phyloP scores from a whole-genome alignment of 2,797 vertebrate species.

The Bradypus variegatus region DNA sequence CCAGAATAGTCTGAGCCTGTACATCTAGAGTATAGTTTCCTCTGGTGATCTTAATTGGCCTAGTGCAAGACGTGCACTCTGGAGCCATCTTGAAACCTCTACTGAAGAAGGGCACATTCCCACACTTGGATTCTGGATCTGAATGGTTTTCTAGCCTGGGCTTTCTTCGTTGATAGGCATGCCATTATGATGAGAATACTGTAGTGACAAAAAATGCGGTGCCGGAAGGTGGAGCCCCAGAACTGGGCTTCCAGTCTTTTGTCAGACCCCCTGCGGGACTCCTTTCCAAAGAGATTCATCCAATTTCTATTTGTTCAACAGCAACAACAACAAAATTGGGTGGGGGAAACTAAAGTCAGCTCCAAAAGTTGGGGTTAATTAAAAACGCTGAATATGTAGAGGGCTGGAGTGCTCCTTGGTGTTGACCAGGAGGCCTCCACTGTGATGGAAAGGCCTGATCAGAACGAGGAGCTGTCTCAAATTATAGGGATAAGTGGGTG shows the following conservation, averaged over 20 bases:
- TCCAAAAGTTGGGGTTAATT: background rate
- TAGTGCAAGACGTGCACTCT: background rate
- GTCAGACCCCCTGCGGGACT: background rate
- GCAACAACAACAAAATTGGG: too few relatives aligned
- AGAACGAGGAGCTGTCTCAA: background rate
- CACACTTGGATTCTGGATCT: background rate
- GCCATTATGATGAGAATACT: background rate
- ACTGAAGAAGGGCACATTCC: background rate
- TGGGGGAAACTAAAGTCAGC: background rate
- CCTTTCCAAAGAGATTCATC: background rate
- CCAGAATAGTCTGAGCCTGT: background rate
- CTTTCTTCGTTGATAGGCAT: background rate
- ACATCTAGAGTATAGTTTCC: conserved; percentile 35
- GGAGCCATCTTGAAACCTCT: background rate
- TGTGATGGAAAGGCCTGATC: background rate
- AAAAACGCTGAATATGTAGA: background rate
- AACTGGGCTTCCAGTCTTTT: background rate
- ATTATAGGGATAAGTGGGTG: background rate
- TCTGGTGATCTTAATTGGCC: background rate
- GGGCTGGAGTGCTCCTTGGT: background rate
- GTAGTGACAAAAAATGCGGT: background rate
- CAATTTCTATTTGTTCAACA: background rate
- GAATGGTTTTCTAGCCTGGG: background rate
- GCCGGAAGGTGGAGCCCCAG: background rate
- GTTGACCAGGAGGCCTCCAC: background rate